Evolutionary conservation across 2,888 invertebrate genomes (phyloP), one percentile per base, ranked within the genome.

Genomic region (Hypsopygia costalis): DNA sequence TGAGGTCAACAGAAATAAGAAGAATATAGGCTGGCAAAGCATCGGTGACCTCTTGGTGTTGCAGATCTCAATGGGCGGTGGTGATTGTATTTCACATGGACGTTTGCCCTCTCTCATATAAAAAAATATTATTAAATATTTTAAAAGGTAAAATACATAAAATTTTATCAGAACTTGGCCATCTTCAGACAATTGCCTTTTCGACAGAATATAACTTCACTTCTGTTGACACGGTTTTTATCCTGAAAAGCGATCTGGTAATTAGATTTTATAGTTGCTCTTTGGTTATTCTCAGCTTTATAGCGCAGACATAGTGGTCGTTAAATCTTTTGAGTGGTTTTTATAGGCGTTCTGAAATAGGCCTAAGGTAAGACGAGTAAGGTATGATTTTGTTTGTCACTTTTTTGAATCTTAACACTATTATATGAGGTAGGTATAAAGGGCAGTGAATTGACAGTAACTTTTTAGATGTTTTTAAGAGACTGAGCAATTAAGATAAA

Each of bases 181-280:
- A 1, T 3, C 6, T 34, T 22, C 16, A 29, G 10, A 10, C 29
- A 29, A 8, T 7, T 3, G 21, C 29, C 9, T 10, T 10, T 20
- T n/a, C 29, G 11, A 16, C 28, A 7, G 16, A 28, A 29, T 36
- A 29, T 36, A 29, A 36, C 28, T 36, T 29, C 29, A 36, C 20
- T 36, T 33, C 32, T 47, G 47, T 47, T 47, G 40, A 43, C 44
- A 47, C 34, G 37, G 40, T 47, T 44, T 41, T 40, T 32, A 32
- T 32, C 11, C 12, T 16, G 38, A 16, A 9, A 38, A 38, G 38
- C 32, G 38, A 32, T 32, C 38, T 30, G 20, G 34, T 40, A 40
- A 40, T 40, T 35, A 40, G 30, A 31, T 40, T 40, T 40, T 35
- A 31, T 35, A 40, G 40, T 40, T 40, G 29, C n/a, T 30, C 40